Evolutionary conservation across 2,113 vertebrate genomes (phyloP).

Genomic region (Heteronetta atricapilla): DNA sequence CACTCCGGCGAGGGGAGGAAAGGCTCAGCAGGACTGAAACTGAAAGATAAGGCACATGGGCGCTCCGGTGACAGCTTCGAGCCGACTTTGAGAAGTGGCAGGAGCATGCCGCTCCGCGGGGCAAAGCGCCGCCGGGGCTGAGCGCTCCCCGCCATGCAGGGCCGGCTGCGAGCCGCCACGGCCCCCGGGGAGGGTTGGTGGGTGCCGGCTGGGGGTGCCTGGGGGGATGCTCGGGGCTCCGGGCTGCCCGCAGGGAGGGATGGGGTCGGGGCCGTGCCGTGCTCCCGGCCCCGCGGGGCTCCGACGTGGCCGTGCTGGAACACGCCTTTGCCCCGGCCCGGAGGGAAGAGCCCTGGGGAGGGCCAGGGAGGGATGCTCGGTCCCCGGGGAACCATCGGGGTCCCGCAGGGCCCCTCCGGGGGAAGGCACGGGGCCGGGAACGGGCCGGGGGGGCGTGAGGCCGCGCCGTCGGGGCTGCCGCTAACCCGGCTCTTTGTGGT

Average conservation of each 20-base stretch:
- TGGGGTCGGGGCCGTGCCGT: neutral
- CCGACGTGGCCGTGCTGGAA: neutral
- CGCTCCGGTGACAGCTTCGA: constrained; percentile 60
- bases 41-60: constrained; percentile 56
- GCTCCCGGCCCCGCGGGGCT: neutral
- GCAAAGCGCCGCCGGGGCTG: neutral
- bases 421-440: neutral
- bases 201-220: neutral
- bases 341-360: neutral
- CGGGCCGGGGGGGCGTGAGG: neutral
- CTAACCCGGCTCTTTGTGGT: constrained; percentile 77
- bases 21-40: neutral
- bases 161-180: neutral
- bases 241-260: neutral
- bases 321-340: neutral
- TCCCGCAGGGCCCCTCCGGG: neutral
- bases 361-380: neutral
- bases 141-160: neutral
- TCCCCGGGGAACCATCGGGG: neutral
- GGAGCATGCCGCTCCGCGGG: neutral
- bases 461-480: neutral
- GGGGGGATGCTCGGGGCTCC: neutral
- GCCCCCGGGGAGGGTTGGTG: neutral
- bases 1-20: neutral
- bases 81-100: constrained; percentile 13